Evolutionary conservation across 1,140 invertebrate species (phyloP).

Genomic region (Micrasema longulum): DNA sequence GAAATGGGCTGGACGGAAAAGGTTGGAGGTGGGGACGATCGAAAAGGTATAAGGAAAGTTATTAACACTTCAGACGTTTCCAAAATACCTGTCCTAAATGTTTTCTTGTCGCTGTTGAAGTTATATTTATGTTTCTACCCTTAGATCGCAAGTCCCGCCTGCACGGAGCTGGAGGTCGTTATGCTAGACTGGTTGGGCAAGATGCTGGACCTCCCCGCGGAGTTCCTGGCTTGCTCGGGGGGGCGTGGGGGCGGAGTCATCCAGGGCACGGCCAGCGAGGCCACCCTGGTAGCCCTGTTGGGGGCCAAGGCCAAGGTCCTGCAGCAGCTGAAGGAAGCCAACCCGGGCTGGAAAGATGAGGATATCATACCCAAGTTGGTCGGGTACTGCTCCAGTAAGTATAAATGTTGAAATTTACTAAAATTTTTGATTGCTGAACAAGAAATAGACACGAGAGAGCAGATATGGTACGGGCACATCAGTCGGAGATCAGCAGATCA

Average conservation of each 20-base stretch:
- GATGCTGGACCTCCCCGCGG: constrained; percentile 90
- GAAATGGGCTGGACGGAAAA: no score
- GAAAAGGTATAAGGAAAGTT: no score
- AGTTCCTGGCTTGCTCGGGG: constrained; percentile 84
- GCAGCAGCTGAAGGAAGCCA: constrained; percentile 74
- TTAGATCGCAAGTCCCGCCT: constrained; percentile 94
- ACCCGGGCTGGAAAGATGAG: constrained; percentile 84
- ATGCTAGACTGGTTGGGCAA: constrained; percentile 98
- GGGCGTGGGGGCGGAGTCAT: constrained; percentile 94
- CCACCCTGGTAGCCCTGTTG: constrained; percentile 87
- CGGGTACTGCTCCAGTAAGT: constrained; percentile 83
- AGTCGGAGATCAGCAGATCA: no score
- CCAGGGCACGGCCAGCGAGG: constrained; percentile 89
- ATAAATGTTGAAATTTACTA: no score
- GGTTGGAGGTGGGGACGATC: no score
- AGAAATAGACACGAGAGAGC: no score
- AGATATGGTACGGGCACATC: no score
- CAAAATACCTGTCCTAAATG: no score
- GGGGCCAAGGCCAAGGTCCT: constrained; percentile 88
- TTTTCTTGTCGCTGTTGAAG: no score
- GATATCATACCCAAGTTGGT: constrained; percentile 90
- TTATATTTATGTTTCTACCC: constrained; percentile 47
- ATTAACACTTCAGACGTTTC: no score
- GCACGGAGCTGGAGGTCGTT: constrained; percentile 96
- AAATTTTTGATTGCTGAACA: no score